A percentile compares a stretch with the other conserved stretches of the same genome.
phyloP scores from a whole-genome alignment of 2,888 invertebrate genomes.

The Nomada hirtipes region DNA sequence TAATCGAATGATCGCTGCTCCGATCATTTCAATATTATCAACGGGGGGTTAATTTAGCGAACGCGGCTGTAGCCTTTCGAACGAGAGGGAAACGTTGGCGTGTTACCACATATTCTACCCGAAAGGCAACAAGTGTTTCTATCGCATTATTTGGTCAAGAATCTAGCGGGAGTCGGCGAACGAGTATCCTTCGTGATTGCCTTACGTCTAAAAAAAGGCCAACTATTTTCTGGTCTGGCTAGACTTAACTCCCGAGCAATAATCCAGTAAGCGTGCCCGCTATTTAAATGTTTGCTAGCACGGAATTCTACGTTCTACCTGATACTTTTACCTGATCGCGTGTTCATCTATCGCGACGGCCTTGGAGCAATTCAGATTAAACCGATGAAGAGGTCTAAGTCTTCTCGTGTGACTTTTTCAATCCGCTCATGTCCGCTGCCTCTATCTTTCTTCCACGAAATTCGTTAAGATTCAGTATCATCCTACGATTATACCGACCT shows the following conservation, averaged over 20 bases:
- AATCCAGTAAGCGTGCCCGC: slow-evolving; percentile 31
- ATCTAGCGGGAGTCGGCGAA: background rate
- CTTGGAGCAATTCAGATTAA: slow-evolving; percentile 73
- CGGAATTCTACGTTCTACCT: slow-evolving; percentile 64
- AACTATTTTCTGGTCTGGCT: slow-evolving; percentile 11
- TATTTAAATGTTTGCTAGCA: slow-evolving; percentile 51
- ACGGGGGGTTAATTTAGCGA: background rate
- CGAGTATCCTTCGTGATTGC: slow-evolving; percentile 19
- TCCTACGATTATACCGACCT: slow-evolving; percentile 57
- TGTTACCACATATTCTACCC: no score
- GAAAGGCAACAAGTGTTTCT: slow-evolving; percentile 35
- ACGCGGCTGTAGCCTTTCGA: no score
- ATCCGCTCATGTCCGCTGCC: slow-evolving; percentile 39
- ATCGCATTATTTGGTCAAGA: slow-evolving; percentile 1
- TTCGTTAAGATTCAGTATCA: slow-evolving; percentile 38
- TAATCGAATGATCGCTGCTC: slow-evolving; percentile 37
- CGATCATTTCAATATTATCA: slow-evolving; percentile 9
- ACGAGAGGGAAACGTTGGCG: no score
- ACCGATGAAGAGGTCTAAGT: slow-evolving; percentile 66
- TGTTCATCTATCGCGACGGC: slow-evolving; percentile 72
- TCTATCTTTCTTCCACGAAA: slow-evolving; percentile 64
- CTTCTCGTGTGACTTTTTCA: slow-evolving; percentile 69
- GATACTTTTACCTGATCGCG: slow-evolving; percentile 73
- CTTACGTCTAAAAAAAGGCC: background rate
- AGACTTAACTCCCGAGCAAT: background rate